Evolutionary conservation across 2,888 invertebrate species (phyloP), one percentile per base, ranked within the genome.

Genomic region (Dasysyrphus albostriatus): DNA sequence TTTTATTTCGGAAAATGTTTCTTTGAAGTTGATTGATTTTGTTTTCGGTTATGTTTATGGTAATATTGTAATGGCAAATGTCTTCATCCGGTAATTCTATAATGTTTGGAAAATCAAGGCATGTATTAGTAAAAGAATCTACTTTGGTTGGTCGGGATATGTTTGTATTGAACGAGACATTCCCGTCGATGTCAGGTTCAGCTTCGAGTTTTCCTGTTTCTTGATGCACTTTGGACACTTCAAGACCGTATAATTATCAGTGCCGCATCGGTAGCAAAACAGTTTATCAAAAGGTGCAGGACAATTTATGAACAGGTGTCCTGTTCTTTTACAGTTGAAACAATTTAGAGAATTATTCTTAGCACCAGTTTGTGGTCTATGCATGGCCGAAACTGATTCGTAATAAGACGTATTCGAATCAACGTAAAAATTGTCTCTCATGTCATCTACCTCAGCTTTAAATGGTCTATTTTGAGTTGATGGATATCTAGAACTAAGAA

Each of bases 291-390:
- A 12, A 4, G 49, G 9, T 12, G 51, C 24, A 10, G 51, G 4
- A 12, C 19, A 37, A 16, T 49, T 16, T n/a, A 37, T 49, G 1
- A 67, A 67, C n/a, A 67, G 14, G 42, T 67, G 67, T 24, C 49
- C 67, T 3, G 8, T 47, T 16, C 9, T n/a, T 42, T 67, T 67
- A 34, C 34, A 67, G 16, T 67, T 67, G 37, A 67, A 67, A 34
- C 49, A 51, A 9, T 51, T 51, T 2, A 51, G 3, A 12, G 19
- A 3, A 3, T n/a, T 16, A 1, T 47, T 47, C 3, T 16, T 47
- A 3, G 8, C n/a, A n/a, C n/a, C 16, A 47, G n/a, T 47, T 4
- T 49, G 49, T 49, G 9, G 49, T 10, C 49, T 49, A 9, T 49
- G 14, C 24, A 54, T 6, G 10, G 12, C 54, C 12, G 54, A 29